Percentiles rank a stretch among this genome's conserved stretches.
These are phyloP conservation scores for Jacana jacana DNA, from an alignment of 2,113 vertebrate genomes.

Conservation along the genomic window DNA sequence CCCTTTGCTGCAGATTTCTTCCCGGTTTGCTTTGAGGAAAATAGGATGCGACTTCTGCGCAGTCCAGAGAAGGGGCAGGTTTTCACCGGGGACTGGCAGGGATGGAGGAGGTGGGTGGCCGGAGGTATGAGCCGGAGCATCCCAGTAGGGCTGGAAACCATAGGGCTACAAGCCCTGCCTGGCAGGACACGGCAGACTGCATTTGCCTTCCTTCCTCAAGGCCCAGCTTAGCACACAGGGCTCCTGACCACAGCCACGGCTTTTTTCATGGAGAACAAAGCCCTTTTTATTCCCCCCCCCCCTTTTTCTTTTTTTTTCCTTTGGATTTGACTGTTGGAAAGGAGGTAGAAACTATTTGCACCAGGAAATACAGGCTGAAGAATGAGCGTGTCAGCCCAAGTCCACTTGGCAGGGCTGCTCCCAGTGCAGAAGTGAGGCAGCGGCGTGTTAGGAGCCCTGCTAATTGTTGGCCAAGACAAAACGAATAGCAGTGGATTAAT, in stretches of 20 bases:
- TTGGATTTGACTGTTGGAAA: slow-evolving; percentile 35
- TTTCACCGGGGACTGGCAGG: accelerated
- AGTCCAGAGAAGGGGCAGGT: not conserved
- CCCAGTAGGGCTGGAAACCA: not conserved
- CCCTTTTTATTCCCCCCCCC: slow-evolving; percentile 43
- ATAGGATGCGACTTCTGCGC: not conserved
- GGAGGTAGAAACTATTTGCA: slow-evolving; percentile 49
- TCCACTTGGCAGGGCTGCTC: slow-evolving; percentile 5
- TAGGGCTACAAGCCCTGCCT: not conserved
- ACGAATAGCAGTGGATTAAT: slow-evolving; percentile 44
- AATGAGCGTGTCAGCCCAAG: slow-evolving; percentile 1
- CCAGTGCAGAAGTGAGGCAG: not conserved
- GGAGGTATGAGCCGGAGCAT: accelerated
- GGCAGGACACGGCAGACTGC: not conserved
- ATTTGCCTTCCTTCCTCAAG: not conserved
- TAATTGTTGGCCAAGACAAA: slow-evolving; percentile 51
- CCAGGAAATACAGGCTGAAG: slow-evolving; percentile 47
- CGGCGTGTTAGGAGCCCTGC: not conserved
- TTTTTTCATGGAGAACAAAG: slow-evolving; percentile 46
- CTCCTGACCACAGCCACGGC: not conserved
- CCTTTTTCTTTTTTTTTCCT: not conserved
- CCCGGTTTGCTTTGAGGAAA: not conserved
- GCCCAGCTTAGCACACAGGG: not conserved
- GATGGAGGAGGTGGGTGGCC: not conserved
- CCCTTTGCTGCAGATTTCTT: not conserved